These are phyloP conservation scores for Xyliphius kryptos DNA, from an alignment of 2,113 vertebrate species.

Conservation along the genomic window DNA sequence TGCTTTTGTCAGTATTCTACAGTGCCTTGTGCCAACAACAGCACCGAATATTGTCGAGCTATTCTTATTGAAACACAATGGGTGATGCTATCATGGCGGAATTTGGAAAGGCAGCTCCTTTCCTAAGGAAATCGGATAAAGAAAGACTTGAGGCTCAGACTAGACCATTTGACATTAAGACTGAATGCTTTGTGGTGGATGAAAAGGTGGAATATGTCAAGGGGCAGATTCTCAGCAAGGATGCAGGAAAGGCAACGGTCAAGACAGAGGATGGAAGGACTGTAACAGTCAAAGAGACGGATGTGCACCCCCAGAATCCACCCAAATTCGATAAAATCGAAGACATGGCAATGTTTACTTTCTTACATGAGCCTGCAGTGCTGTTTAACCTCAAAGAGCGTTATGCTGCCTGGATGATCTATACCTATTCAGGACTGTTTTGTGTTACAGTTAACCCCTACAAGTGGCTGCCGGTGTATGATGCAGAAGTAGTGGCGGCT, in stretches of 20 bases:
- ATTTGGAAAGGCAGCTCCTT: slow-evolving; percentile 62
- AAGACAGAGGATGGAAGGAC: slow-evolving; percentile 63
- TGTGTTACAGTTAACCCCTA: no score
- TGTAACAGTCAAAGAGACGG: slow-evolving; percentile 61
- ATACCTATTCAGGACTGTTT: slow-evolving; percentile 72
- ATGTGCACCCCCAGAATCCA: slow-evolving; percentile 69
- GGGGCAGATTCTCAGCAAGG: slow-evolving; percentile 59
- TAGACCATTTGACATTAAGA: slow-evolving; percentile 65
- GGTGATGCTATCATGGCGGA: slow-evolving; percentile 60
- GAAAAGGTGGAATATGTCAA: slow-evolving; percentile 63
- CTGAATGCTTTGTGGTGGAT: slow-evolving; percentile 64
- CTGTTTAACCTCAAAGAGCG: no score
- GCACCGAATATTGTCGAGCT: slow-evolving; percentile 1
- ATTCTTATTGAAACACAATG: slow-evolving; percentile 46
- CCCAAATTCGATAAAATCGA: no score
- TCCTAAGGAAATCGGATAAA: slow-evolving; percentile 66
- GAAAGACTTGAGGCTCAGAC: slow-evolving; percentile 69
- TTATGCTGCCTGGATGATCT: slow-evolving; percentile 73
- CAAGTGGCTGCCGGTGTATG: no score
- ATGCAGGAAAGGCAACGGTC: slow-evolving; percentile 61
- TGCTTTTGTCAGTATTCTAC: no score
- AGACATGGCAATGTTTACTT: no score
- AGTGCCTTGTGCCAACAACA: no score
- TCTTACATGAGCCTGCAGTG: no score
- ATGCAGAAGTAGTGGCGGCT: no score